phyloP scores from a whole-genome alignment of 2,113 vertebrate species.

The Reinhardtius hippoglossoides region DNA sequence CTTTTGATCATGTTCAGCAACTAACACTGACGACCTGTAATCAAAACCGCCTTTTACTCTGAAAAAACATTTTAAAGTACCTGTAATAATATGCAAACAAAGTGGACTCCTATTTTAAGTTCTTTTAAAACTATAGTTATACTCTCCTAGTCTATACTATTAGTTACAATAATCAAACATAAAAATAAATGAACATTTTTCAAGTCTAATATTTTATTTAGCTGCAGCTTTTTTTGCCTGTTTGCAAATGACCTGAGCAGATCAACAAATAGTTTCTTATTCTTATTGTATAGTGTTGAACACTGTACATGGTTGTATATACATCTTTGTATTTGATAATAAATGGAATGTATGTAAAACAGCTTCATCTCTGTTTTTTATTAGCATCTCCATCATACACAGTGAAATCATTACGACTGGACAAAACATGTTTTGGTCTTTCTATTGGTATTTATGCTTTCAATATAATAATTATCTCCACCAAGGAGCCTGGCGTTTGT shows the following conservation, averaged over 20 bases:
- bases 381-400: conserved; percentile 4
- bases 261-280: conserved; percentile 3
- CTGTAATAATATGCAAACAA: conserved; percentile 39
- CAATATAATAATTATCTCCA: no score
- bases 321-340: conserved; percentile 43
- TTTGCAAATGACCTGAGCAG: neutral
- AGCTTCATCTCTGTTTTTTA: neutral
- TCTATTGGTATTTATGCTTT: neutral
- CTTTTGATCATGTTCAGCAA: neutral
- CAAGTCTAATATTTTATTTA: neutral
- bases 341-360: conserved; percentile 1
- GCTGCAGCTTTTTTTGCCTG: neutral
- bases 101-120: neutral
- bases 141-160: neutral
- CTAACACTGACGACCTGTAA: neutral
- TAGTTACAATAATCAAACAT: conserved; percentile 4
- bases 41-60: conserved; percentile 10
- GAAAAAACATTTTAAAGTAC: conserved; percentile 29
- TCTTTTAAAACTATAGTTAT: neutral
- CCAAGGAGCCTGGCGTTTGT: no score
- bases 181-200: neutral
- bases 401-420: conserved; percentile 4
- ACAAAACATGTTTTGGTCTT: neutral
- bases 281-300: conserved; percentile 9
- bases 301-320: conserved; percentile 61